Percentiles rank a stretch among this genome's conserved stretches.
Conservation (phyloP, 2,797 vertebrate genomes). For the Loriculus beryllinus region DNA sequence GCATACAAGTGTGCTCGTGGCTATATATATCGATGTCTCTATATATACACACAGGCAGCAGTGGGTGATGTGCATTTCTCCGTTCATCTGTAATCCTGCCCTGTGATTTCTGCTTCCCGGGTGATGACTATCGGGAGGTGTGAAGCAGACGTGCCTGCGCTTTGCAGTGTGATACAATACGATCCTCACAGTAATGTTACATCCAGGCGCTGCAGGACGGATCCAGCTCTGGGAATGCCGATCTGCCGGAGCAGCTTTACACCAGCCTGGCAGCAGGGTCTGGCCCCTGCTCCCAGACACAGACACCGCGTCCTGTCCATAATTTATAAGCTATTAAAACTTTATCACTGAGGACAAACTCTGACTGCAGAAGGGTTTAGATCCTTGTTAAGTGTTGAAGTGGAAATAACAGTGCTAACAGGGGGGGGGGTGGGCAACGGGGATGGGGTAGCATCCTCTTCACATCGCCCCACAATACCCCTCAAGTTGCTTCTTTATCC, state of each 20-base stretch:
- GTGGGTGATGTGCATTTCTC: neutral
- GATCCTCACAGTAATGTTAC: neutral
- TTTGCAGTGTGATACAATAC: neutral
- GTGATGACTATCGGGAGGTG: neutral
- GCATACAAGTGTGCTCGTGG: neutral
- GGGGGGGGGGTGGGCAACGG: rapidly evolving
- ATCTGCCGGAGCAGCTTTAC: neutral
- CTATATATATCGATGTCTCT: neutral
- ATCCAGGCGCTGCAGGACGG: neutral
- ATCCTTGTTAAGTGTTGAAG: constrained; percentile 48
- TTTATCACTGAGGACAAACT: constrained; percentile 51
- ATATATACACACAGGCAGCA: neutral
- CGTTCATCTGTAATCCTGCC: neutral
- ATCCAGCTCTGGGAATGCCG: rapidly evolving
- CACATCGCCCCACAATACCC: rapidly evolving
- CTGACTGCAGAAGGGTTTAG: neutral
- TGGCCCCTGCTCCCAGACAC: neutral
- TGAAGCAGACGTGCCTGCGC: neutral
- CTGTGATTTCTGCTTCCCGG: neutral
- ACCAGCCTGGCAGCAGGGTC: neutral
- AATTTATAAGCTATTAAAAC: constrained; percentile 54
- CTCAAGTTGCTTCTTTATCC: neutral
- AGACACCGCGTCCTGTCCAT: neutral
- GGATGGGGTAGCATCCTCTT: neutral
- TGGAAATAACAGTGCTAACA: neutral